These are phyloP conservation scores for Wasmannia auropunctata DNA, from an alignment of 1,140 invertebrate genomes.

Conservation along the genomic window DNA sequence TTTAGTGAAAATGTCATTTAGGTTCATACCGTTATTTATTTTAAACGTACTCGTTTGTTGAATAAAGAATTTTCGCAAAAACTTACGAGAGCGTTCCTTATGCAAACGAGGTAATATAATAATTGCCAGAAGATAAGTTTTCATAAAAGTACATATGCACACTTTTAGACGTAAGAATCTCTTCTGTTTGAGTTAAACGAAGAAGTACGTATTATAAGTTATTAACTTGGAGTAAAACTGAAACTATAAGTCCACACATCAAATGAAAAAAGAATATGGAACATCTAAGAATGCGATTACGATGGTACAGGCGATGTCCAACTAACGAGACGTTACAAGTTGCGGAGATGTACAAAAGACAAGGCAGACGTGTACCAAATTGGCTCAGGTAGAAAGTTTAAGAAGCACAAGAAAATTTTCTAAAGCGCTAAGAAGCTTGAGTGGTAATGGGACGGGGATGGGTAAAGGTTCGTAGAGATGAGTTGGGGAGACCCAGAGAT, in stretches of 20 bases:
- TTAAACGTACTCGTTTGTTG: background rate
- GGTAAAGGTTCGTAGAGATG: slow-evolving; percentile 44
- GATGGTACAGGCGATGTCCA: slow-evolving; percentile 26
- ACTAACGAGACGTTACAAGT: slow-evolving; percentile 49
- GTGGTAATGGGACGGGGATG: slow-evolving; percentile 9
- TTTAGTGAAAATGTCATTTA: slow-evolving; percentile 34
- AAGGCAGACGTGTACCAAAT: slow-evolving; percentile 55
- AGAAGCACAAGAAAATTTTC: slow-evolving; percentile 72
- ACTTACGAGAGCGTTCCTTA: background rate
- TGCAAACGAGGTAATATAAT: background rate
- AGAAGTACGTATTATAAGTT: background rate
- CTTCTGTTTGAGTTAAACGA: no score
- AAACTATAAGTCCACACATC: background rate
- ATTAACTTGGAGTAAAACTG: background rate
- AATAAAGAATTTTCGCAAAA: background rate
- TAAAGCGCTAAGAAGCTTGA: slow-evolving; percentile 65
- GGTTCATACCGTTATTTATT: background rate
- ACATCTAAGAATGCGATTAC: slow-evolving; percentile 39
- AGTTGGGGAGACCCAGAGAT: slow-evolving; percentile 22
- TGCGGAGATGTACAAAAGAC: slow-evolving; percentile 55
- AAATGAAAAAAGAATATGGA: slow-evolving; percentile 10
- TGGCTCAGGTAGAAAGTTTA: slow-evolving; percentile 67
- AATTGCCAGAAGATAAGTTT: background rate
- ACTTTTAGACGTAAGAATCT: background rate
- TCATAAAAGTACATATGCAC: background rate